phyloP scores from a whole-genome alignment of 1,140 invertebrate species.

The Micrasema longulum region DNA sequence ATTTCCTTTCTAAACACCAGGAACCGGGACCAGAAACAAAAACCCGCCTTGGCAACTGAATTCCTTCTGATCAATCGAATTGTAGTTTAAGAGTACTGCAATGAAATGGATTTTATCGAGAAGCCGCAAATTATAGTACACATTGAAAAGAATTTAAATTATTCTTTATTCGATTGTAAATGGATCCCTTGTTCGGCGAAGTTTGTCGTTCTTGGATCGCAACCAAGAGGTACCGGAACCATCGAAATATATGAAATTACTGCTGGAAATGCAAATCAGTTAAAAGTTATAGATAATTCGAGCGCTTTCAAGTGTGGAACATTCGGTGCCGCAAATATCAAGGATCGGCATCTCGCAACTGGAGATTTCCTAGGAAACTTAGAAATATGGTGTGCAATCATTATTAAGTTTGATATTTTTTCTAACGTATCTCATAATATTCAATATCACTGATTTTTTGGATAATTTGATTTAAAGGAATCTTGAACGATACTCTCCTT shows the following conservation, averaged over 20 bases:
- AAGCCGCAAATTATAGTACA: slow-evolving; percentile 94
- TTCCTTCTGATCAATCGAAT: slow-evolving; percentile 15
- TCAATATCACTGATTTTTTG: not conserved
- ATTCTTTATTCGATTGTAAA: slow-evolving; percentile 91
- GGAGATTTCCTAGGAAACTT: slow-evolving; percentile 92
- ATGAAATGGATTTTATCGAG: slow-evolving; percentile 69
- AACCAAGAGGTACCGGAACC: slow-evolving; percentile 85
- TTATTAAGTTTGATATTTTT: not conserved
- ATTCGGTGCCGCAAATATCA: slow-evolving; percentile 87
- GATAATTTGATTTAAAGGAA: slow-evolving; percentile 74
- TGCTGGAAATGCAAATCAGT: slow-evolving; percentile 76
- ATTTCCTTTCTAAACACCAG: too few species aligned
- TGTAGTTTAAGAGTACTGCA: not conserved
- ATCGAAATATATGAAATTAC: slow-evolving; percentile 90
- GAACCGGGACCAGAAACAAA: not conserved
- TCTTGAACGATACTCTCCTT: slow-evolving; percentile 77
- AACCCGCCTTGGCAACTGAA: too few species aligned
- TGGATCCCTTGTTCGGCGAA: slow-evolving; percentile 95
- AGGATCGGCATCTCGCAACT: slow-evolving; percentile 85
- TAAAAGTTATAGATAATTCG: slow-evolving; percentile 81
- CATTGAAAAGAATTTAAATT: slow-evolving; percentile 85
- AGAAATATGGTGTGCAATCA: slow-evolving; percentile 78
- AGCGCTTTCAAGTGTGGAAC: slow-evolving; percentile 93
- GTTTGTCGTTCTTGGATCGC: slow-evolving; percentile 88
- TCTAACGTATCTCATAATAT: not conserved